Percentiles rank a stretch among this genome's conserved stretches.
phyloP scores from a whole-genome alignment of 2,888 invertebrate genomes.

The Sinopyrophorus schimmeli region DNA sequence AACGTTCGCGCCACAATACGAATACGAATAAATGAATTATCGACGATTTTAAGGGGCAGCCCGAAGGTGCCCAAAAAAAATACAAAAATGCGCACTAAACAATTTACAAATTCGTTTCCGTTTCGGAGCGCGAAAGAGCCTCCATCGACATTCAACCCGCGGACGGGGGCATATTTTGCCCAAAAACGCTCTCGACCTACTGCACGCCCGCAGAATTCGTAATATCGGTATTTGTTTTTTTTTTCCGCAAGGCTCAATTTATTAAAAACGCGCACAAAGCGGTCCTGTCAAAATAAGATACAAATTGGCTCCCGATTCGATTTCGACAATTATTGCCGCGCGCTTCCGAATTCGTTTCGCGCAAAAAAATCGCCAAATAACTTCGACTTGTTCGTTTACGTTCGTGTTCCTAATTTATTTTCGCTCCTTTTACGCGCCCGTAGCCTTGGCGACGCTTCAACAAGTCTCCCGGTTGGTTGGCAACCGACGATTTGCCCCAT shows the following conservation, averaged over 20 bases:
- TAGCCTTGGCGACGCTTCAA: too few relatives aligned
- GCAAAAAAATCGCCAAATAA: conserved; percentile 11
- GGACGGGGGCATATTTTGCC: conserved; percentile 10
- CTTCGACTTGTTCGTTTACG: background rate
- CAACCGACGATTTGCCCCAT: background rate
- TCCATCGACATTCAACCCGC: conserved; percentile 19
- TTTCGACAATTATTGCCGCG: conserved; percentile 14
- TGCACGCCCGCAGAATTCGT: conserved; percentile 17
- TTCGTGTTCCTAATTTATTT: background rate
- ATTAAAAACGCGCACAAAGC: conserved; percentile 10
- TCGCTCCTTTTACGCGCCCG: too few relatives aligned
- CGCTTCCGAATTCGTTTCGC: too few relatives aligned
- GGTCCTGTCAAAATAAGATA: conserved; percentile 19
- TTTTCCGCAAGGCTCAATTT: conserved; percentile 10
- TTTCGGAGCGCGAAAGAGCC: too few relatives aligned
- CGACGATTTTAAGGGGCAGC: too few relatives aligned
- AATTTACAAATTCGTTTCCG: too few relatives aligned
- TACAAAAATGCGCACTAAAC: too few relatives aligned
- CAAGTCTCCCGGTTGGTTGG: too few relatives aligned
- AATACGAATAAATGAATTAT: too few relatives aligned
- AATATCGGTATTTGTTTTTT: too few relatives aligned
- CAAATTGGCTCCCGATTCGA: conserved; percentile 19
- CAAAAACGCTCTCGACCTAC: conserved; percentile 16
- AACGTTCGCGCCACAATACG: too few relatives aligned
- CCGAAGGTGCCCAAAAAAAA: too few relatives aligned